Evolutionary conservation across 1,140 invertebrate genomes (phyloP), one percentile per base, ranked within the genome.

Genomic region (Drosophila seguyi): DNA sequence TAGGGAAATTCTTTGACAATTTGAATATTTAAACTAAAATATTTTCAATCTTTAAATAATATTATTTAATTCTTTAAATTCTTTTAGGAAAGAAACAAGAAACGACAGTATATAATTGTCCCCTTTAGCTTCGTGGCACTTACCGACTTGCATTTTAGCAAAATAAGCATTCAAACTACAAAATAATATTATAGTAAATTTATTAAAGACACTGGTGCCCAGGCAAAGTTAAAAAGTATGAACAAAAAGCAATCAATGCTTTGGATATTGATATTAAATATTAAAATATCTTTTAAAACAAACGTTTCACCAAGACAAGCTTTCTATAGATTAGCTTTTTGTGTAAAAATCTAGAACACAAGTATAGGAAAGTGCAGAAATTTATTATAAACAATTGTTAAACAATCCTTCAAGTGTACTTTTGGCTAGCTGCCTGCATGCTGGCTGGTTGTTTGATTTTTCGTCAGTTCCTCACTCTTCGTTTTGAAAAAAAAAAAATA

Each of bases 371-470:
- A n/a, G n/a, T 7, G 1, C 27, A 29, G 27, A 6, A 36, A 36
- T 36, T 4, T 36, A 36, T 36, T 6, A 36, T n/a, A n/a, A n/a
- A n/a, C n/a, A n/a, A n/a, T n/a, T n/a, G n/a, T n/a, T n/a, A n/a
- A n/a, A n/a, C n/a, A 42, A 41, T 10, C 10, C 10, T 22, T 10
- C 20, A 6, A 53, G 59, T 66, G 36, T 29, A 27, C 11, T 42
- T 52, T 34, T 52, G 27, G 45, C 8, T 25, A 42, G 53, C 14
- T 47, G 34, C 22, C 58, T 48, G 71, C 53, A 47, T 57, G 36
- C 39, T 81, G 67, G 59, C n/a, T n/a, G n/a, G n/a, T 56, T 79
- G 69, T 86, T 86, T 86, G 82, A 86, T 86, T 86, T 86, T 81
- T 75, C 74, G 75, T 76, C 71, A 78, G 71, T 45, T 41, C 20